Percentiles rank a stretch among this genome's conserved stretches.
Conservation (phyloP, 2,113 vertebrate species). For the Melanerpes formicivorus region DNA sequence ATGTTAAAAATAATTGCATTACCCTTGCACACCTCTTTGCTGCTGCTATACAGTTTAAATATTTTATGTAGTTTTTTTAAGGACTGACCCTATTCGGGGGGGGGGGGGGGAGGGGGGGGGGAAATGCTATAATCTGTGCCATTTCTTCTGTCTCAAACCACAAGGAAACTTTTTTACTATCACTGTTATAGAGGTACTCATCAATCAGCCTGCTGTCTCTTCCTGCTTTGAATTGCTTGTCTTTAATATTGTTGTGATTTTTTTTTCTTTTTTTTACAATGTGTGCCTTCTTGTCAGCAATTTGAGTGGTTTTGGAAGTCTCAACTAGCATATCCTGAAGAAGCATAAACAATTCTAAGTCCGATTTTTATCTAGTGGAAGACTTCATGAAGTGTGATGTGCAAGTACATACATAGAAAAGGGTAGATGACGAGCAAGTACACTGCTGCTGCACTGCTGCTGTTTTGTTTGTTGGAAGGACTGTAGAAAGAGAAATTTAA, state of each 20-base stretch:
- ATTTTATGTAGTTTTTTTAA: conserved; percentile 44
- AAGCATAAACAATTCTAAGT: not conserved
- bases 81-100: not conserved
- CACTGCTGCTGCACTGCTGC: not conserved
- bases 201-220: not conserved
- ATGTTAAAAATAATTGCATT: conserved; percentile 57
- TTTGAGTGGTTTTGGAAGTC: not conserved
- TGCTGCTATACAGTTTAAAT: conserved; percentile 29
- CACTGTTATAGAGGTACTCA: not conserved
- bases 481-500: not conserved
- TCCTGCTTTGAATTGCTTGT: not conserved
- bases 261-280: not conserved
- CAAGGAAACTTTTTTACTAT: conserved; percentile 5
- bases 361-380: not conserved
- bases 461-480: not conserved
- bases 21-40: not conserved
- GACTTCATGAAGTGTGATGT: not conserved
- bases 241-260: not conserved
- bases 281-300: not conserved
- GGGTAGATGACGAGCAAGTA: not conserved
- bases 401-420: not conserved
- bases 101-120: not conserved
- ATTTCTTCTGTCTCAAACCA: not conserved
- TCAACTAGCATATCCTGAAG: not conserved
- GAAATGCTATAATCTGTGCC: not conserved